Conservation (phyloP, 2,797 vertebrate species). For the Typhlichthys subterraneus region DNA sequence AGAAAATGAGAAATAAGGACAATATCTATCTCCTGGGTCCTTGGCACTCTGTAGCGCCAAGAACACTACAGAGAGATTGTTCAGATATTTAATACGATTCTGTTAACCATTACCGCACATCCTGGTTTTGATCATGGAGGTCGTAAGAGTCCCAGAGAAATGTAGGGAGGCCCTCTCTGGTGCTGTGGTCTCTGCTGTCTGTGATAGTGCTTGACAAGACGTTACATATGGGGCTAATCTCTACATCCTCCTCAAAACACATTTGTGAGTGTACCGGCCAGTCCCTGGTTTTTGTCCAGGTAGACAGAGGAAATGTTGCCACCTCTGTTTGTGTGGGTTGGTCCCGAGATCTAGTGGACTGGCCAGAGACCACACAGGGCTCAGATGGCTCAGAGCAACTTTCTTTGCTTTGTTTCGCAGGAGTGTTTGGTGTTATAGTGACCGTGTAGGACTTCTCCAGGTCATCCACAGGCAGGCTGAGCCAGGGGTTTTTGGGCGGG, state of each 20-base stretch:
- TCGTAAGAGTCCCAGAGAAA: slow-evolving; percentile 75
- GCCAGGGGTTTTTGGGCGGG: slow-evolving; percentile 74
- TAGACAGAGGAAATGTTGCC: neutral
- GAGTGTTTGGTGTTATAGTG: slow-evolving; percentile 61
- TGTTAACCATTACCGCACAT: slow-evolving; percentile 56
- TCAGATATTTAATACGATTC: neutral
- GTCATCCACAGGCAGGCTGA: slow-evolving; percentile 74
- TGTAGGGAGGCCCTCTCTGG: slow-evolving; percentile 51
- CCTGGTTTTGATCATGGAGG: slow-evolving; percentile 65
- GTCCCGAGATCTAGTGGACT: slow-evolving; percentile 24
- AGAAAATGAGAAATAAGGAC: too few species aligned
- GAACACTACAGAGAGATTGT: too few species aligned
- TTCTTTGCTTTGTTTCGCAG: slow-evolving; percentile 10
- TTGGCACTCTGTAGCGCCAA: too few species aligned
- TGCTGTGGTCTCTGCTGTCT: slow-evolving; percentile 31
- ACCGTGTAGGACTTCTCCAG: slow-evolving; percentile 74
- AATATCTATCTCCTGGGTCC: too few species aligned
- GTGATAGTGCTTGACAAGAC: slow-evolving; percentile 76
- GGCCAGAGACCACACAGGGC: fast-evolving
- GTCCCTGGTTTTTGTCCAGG: slow-evolving; percentile 17
- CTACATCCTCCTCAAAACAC: slow-evolving; percentile 41
- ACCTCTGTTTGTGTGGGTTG: slow-evolving; percentile 28
- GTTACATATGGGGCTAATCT: slow-evolving; percentile 52
- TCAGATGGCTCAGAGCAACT: neutral
- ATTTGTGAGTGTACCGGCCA: slow-evolving; percentile 22